phyloP scores from a whole-genome alignment of 2,888 invertebrate species.

The Tipula vernalis region DNA sequence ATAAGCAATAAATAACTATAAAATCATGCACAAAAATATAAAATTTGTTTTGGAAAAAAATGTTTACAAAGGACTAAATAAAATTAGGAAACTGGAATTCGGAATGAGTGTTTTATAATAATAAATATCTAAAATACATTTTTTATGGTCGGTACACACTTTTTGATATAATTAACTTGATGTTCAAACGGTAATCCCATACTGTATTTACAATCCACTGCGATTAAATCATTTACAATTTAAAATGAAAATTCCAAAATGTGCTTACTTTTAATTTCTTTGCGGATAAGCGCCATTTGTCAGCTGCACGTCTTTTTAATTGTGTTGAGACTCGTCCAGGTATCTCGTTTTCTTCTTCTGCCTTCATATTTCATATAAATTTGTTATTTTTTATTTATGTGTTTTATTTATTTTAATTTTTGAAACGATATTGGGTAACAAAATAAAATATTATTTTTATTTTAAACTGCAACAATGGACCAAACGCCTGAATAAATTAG shows the following conservation, averaged over 20 bases:
- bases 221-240: not conserved
- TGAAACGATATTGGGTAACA: no score
- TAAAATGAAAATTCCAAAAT: not conserved
- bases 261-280: constrained; percentile 68
- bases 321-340: constrained; percentile 48
- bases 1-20: not conserved
- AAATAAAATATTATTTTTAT: no score
- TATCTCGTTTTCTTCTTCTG: constrained; percentile 21
- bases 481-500: no score
- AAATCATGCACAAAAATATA: no score
- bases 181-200: not conserved
- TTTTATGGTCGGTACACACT: not conserved
- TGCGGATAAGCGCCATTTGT: constrained; percentile 56
- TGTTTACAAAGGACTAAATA: not conserved
- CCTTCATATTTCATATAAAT: not conserved
- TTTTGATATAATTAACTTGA: not conserved
- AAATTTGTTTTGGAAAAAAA: not conserved
- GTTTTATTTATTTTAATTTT: not conserved
- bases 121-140: not conserved
- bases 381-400: not conserved
- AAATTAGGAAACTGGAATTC: not conserved
- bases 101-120: not conserved
- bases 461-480: no score
- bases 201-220: not conserved
- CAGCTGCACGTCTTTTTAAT: constrained; percentile 36